phyloP scores from a whole-genome alignment of 2,113 vertebrate species.

The Dendropsophus ebraccatus region DNA sequence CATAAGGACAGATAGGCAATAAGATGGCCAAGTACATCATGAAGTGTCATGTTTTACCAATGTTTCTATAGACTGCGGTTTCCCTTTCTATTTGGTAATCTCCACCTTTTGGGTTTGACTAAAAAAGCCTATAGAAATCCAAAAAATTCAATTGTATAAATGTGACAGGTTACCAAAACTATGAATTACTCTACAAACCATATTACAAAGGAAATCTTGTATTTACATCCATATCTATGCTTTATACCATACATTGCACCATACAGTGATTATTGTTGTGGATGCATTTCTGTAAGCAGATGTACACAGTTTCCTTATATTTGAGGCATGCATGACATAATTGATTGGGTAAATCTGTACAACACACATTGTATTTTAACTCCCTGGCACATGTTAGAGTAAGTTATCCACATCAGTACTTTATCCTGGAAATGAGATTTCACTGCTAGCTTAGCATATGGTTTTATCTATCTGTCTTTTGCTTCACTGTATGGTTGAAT shows the following conservation, averaged over 20 bases:
- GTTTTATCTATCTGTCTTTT: slow-evolving; percentile 27
- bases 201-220: too few species aligned
- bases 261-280: not conserved
- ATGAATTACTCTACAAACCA: too few species aligned
- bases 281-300: not conserved
- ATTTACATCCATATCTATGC: not conserved
- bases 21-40: too few species aligned
- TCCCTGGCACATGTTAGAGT: not conserved
- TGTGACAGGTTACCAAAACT: too few species aligned
- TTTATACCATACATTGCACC: not conserved
- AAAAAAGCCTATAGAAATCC: too few species aligned
- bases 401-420: slow-evolving; percentile 11
- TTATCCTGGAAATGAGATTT: slow-evolving; percentile 15
- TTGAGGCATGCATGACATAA: not conserved
- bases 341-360: not conserved
- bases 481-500: slow-evolving; percentile 37
- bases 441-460: slow-evolving; percentile 26
- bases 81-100: too few species aligned
- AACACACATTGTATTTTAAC: not conserved
- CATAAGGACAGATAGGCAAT: too few species aligned
- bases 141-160: too few species aligned
- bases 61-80: too few species aligned
- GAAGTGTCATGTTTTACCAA: too few species aligned
- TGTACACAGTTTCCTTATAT: not conserved
- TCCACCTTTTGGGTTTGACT: too few species aligned